Evolutionary conservation across 2,888 invertebrate genomes (phyloP).

Genomic region (Cylloceria caligata): DNA sequence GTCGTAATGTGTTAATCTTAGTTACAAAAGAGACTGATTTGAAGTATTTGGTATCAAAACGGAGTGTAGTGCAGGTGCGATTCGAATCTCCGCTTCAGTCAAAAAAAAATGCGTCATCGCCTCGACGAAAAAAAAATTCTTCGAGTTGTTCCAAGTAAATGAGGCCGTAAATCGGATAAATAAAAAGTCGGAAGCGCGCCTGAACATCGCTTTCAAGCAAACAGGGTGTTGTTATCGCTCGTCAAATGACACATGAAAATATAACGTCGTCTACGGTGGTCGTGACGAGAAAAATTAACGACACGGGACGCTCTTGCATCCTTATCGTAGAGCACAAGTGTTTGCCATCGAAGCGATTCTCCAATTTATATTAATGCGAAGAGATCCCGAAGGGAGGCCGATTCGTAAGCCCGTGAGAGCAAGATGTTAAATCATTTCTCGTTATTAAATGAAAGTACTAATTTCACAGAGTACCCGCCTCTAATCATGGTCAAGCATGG

Average conservation of each 20-base stretch:
- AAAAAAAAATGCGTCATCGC: not conserved
- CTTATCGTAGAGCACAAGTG: conserved; percentile 6
- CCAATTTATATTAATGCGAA: conserved; percentile 10
- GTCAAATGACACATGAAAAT: not conserved
- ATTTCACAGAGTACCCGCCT: conserved; percentile 15
- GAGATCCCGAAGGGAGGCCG: not conserved
- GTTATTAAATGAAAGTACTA: conserved; percentile 15
- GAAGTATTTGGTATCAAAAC: not conserved
- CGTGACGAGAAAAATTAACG: not conserved
- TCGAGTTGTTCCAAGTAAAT: conserved; percentile 1
- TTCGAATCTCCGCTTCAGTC: not conserved
- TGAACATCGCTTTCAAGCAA: conserved; percentile 14
- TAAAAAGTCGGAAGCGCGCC: not conserved
- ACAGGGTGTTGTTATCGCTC: not conserved
- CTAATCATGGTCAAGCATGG: not conserved
- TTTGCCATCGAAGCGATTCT: not conserved
- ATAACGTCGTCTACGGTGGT: not conserved
- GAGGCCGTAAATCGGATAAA: not conserved
- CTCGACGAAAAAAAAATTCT: not conserved
- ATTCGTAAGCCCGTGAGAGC: conserved; percentile 1
- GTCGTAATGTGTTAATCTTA: conserved; percentile 11
- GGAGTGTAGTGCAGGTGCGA: not conserved
- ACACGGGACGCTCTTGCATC: conserved; percentile 4
- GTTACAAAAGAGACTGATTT: not conserved
- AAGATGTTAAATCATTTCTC: conserved; percentile 15